Conservation (phyloP, 2,113 vertebrate species). For the Apodemus speciosus region DNA sequence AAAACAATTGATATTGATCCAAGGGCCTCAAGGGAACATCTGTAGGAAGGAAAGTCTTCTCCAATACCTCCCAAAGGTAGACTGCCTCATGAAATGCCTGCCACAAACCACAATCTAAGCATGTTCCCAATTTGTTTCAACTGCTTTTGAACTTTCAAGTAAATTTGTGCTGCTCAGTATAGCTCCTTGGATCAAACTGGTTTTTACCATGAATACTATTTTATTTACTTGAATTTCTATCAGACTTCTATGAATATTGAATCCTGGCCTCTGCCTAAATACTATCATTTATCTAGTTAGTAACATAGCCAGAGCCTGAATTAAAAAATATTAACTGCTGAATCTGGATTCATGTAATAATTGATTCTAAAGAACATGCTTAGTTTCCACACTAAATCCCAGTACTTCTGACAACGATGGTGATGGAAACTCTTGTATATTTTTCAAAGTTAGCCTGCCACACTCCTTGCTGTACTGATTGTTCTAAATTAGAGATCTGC, state of each 20-base stretch:
- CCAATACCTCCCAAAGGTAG: background rate
- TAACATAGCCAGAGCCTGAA: background rate
- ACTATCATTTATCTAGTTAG: background rate
- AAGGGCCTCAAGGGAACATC: accelerated
- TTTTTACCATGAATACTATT: background rate
- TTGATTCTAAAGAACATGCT: conserved; percentile 54
- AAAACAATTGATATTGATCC: background rate
- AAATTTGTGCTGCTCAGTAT: background rate
- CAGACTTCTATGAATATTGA: background rate
- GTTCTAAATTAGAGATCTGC: conserved; percentile 71
- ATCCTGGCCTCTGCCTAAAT: conserved; percentile 35
- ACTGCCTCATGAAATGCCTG: background rate
- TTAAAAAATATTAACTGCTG: conserved; percentile 37
- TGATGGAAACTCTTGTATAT: conserved; percentile 58
- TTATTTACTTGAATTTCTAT: conserved; percentile 39
- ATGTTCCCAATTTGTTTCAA: background rate
- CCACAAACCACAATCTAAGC: background rate
- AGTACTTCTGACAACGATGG: conserved; percentile 41
- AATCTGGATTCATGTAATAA: background rate
- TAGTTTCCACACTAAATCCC: conserved; percentile 50
- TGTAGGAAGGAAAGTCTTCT: background rate
- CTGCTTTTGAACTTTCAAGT: background rate
- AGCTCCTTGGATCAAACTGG: background rate
- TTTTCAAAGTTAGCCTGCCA: conserved; percentile 48
- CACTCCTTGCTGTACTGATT: conserved; percentile 53